A percentile compares a stretch with the other conserved stretches of the same genome.
Evolutionary conservation across 2,797 vertebrate genomes (phyloP).

Genomic region (Picus viridis): DNA sequence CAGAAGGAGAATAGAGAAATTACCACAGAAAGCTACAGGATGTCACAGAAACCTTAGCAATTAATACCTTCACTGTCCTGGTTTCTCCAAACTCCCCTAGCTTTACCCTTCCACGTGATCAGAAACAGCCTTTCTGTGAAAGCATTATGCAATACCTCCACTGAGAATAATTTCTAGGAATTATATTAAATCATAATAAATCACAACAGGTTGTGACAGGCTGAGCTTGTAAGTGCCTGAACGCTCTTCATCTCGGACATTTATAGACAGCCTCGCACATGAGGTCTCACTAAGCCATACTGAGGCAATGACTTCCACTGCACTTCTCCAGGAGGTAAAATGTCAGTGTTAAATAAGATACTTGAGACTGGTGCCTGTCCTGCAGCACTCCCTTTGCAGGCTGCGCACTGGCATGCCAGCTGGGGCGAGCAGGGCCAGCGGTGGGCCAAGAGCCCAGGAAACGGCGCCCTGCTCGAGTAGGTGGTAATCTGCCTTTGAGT

Average conservation of each 20-base stretch:
- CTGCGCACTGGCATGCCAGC: neutral
- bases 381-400: neutral
- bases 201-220: conserved; percentile 18
- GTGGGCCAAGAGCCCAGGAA: conserved; percentile 47
- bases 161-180: conserved; percentile 32
- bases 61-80: neutral
- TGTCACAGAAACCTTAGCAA: neutral
- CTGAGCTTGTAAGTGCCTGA: neutral
- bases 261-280: neutral
- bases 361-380: neutral
- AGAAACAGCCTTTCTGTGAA: neutral
- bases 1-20: neutral
- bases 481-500: conserved; percentile 45
- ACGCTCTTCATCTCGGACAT: neutral
- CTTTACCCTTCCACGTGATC: neutral
- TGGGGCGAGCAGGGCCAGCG: neutral
- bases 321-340: neutral
- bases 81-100: neutral
- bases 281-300: neutral
- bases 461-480: neutral
- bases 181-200: conserved; percentile 21
- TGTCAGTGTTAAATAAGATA: neutral
- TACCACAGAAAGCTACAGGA: neutral
- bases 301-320: neutral
- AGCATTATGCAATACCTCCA: neutral